Conservation (phyloP, 2,888 invertebrate genomes). For the Scaptomyza reducta region DNA sequence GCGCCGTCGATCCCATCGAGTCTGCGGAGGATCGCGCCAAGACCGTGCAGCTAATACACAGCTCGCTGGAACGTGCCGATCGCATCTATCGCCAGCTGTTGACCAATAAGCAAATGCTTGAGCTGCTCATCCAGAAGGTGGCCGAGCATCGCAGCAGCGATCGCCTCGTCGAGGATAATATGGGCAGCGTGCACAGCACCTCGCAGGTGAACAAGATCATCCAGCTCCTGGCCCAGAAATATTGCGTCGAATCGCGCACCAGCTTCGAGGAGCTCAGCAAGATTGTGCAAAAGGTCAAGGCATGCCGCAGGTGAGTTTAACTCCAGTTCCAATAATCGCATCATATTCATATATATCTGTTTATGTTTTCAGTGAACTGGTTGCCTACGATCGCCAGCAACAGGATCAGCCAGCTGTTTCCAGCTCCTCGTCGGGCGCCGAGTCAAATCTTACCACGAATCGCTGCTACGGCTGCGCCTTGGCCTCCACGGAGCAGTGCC, state of each 20-base stretch:
- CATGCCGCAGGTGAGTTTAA: slow-evolving; percentile 88
- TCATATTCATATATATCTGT: neutral
- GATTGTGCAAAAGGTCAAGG: slow-evolving; percentile 94
- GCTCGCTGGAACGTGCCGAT: slow-evolving; percentile 96
- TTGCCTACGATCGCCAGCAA: slow-evolving; percentile 93
- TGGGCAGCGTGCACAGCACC: slow-evolving; percentile 85
- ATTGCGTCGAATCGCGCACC: slow-evolving; percentile 96
- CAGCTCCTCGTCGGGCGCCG: slow-evolving; percentile 59
- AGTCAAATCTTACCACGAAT: slow-evolving; percentile 84
- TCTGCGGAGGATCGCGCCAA: slow-evolving; percentile 98
- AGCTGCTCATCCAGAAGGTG: slow-evolving; percentile 93
- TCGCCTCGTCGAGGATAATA: slow-evolving; percentile 85
- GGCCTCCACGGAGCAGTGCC: slow-evolving; percentile 96
- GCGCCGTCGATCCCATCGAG: slow-evolving; percentile 98
- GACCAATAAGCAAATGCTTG: slow-evolving; percentile 94
- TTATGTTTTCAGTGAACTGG: slow-evolving; percentile 88
- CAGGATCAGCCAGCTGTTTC: slow-evolving; percentile 84
- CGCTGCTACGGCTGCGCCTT: slow-evolving; percentile 95
- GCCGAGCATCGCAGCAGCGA: slow-evolving; percentile 92
- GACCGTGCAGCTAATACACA: slow-evolving; percentile 95
- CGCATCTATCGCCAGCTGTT: slow-evolving; percentile 95
- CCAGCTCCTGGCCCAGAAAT: slow-evolving; percentile 96
- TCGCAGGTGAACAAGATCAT: slow-evolving; percentile 95
- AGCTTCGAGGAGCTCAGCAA: slow-evolving; percentile 97
- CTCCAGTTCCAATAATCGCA: neutral